Evolutionary conservation across 2,888 invertebrate genomes (phyloP).

Genomic region (Sylvicola fuscatus): DNA sequence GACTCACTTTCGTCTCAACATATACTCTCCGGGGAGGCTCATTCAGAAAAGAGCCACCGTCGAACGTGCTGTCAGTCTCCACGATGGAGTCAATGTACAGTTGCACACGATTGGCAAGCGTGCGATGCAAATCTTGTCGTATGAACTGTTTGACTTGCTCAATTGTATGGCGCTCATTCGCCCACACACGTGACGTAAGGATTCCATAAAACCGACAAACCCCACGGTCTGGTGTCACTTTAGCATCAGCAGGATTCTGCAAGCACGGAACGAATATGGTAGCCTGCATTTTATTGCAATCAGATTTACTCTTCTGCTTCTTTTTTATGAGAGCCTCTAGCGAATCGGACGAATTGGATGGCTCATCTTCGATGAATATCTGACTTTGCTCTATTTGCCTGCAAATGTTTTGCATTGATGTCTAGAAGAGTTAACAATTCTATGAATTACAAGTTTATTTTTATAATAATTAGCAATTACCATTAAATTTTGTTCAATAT

Average conservation of each 20-base stretch:
- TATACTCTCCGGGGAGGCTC: slow-evolving; percentile 77
- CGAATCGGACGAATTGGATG: slow-evolving; percentile 37
- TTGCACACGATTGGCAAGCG: slow-evolving; percentile 65
- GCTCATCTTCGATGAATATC: slow-evolving; percentile 52
- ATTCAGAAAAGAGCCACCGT: slow-evolving; percentile 44
- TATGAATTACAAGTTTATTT: slow-evolving; percentile 1
- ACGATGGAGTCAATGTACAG: slow-evolving; percentile 86
- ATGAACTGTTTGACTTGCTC: slow-evolving; percentile 50
- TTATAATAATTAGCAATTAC: slow-evolving; percentile 9
- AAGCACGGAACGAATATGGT: slow-evolving; percentile 50
- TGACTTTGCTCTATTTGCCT: slow-evolving; percentile 30
- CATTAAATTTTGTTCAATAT: slow-evolving; percentile 19
- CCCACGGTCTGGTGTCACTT: slow-evolving; percentile 6
- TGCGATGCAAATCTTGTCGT: slow-evolving; percentile 66
- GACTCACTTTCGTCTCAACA: slow-evolving; percentile 40
- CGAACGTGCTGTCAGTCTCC: slow-evolving; percentile 16
- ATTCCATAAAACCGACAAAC: slow-evolving; percentile 17
- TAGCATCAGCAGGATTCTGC: slow-evolving; percentile 20
- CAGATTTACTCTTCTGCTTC: slow-evolving; percentile 24
- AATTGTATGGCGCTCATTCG: slow-evolving; percentile 54
- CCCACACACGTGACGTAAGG: slow-evolving; percentile 41
- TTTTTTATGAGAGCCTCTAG: slow-evolving; percentile 42
- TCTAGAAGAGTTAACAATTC: slow-evolving; percentile 4
- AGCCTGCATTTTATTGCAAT: slow-evolving; percentile 24
- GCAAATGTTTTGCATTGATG: slow-evolving; percentile 34